Base-by-base conservation (phyloP, 2,888 invertebrate genomes). In the Cylindroiulus punctatus region DNA sequence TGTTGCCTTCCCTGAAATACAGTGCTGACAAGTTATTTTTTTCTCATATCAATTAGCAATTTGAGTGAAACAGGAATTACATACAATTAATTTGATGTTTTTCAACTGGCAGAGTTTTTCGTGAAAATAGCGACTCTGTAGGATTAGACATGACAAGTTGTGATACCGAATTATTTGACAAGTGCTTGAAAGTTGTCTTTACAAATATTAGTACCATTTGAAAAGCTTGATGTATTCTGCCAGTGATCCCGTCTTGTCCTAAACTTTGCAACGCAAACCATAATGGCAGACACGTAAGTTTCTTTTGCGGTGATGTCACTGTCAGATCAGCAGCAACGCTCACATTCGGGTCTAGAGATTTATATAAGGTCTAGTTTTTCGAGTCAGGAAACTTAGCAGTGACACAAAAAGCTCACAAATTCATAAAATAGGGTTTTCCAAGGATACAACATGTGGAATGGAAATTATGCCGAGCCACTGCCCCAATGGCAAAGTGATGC, bases 391-490 rank as follows among this genome's bases (percentile, higher is more conserved):
- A 81, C 5, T 1, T n/a, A 57, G 17, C n/a, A n/a, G 17, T 36
- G 57, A 88, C 87, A 84, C 14, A 1, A n/a, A 81, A 81, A 81
- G 19, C 30, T 84, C 44, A 40, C 2, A 84, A 83, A 10, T 83
- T 83, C 8, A 84, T 42, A n/a, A 81, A 19, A 36, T 19, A 36
- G 30, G 40, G 14, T 32, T 14, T 36, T 40, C 1, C 95, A 95
- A 88, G 89, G 88, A 88, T 91, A 97, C 97, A 90, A 96, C 94
- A 91, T 95, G 95, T 0, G 98, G 97, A 87, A 98, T 91, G 30
- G 96, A 96, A 1, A 97, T 97, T 86, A 98, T 94, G 12, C 97
- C 98, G 86, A 98, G 93, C 98, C 98, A 98, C 86, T 94, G 94
- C 7, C 97, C 96, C 30, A 98, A 92, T 84, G 95, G 95, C 86